Conservation (phyloP, 2,888 invertebrate genomes). For the Apamea epomidion region DNA sequence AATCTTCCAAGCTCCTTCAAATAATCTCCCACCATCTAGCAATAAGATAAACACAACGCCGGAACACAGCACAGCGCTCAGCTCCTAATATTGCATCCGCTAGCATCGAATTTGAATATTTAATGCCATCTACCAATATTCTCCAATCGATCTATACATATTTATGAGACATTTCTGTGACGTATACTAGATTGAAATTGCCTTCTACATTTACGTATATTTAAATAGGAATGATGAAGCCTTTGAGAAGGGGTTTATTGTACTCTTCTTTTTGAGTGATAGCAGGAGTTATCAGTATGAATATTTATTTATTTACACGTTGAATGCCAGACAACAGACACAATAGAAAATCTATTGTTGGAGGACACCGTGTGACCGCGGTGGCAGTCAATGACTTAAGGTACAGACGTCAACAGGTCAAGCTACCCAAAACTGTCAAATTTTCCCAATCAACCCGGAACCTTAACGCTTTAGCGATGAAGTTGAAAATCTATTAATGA, state of each 20-base stretch:
- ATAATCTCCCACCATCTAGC: conserved; percentile 33
- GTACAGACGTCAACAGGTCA: too few species aligned
- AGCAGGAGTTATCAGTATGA: not conserved
- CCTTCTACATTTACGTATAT: conserved; percentile 52
- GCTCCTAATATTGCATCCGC: conserved; percentile 65
- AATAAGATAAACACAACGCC: conserved; percentile 46
- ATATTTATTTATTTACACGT: not conserved
- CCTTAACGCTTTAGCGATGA: too few species aligned
- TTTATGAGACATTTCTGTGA: conserved; percentile 64
- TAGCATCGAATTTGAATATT: conserved; percentile 75
- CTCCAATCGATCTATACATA: conserved; percentile 62
- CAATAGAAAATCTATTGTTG: too few species aligned
- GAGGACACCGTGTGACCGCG: too few species aligned
- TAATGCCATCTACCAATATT: conserved; percentile 69
- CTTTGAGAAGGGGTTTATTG: conserved; percentile 4
- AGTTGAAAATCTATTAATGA: too few species aligned
- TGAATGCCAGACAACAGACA: too few species aligned
- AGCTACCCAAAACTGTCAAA: too few species aligned
- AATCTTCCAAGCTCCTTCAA: conserved; percentile 19
- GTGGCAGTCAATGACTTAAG: too few species aligned
- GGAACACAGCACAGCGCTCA: conserved; percentile 26
- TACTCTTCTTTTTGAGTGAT: not conserved
- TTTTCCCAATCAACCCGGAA: too few species aligned
- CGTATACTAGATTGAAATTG: conserved; percentile 60
- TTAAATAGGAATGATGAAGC: conserved; percentile 48